phyloP scores from a whole-genome alignment of 1,140 invertebrate species.

The Trichonephila clavipes region DNA sequence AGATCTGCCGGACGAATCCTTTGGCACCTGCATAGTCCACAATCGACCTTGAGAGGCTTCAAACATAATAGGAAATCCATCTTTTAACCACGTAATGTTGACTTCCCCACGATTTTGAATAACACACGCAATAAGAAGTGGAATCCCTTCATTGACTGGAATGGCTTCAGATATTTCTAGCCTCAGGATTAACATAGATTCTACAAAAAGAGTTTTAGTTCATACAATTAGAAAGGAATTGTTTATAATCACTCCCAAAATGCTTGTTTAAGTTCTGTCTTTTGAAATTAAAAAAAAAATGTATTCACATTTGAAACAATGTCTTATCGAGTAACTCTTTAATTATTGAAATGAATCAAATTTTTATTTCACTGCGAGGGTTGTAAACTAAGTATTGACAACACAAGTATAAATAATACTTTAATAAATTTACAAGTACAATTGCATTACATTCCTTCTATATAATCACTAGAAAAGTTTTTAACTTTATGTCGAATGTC shows the following conservation, averaged over 20 bases:
- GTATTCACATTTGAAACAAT: background rate
- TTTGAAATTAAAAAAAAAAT: background rate
- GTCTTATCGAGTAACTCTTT: too few species aligned
- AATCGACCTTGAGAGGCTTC: background rate
- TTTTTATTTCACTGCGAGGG: too few species aligned
- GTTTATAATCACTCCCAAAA: too few species aligned
- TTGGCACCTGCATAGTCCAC: constrained; percentile 69
- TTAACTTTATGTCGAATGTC: too few species aligned
- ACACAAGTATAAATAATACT: too few species aligned
- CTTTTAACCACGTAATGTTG: constrained; percentile 72
- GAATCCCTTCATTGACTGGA: constrained; percentile 62
- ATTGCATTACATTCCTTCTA: too few species aligned
- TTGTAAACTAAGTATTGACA: too few species aligned
- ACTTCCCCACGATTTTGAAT: background rate
- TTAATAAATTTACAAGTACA: too few species aligned
- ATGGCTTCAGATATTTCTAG: constrained; percentile 64
- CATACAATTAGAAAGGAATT: too few species aligned
- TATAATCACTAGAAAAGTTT: too few species aligned
- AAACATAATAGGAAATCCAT: constrained; percentile 63
- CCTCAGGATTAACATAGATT: constrained; percentile 25
- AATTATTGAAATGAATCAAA: too few species aligned
- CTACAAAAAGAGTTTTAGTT: background rate
- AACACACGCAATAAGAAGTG: constrained; percentile 69
- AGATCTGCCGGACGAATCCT: constrained; percentile 52
- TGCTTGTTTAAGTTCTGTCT: too few species aligned